These are phyloP conservation scores for Euphysa ruthae DNA, from an alignment of 30 jellyfish, hydroid and myxozoan genomes.

Conservation along the genomic window DNA sequence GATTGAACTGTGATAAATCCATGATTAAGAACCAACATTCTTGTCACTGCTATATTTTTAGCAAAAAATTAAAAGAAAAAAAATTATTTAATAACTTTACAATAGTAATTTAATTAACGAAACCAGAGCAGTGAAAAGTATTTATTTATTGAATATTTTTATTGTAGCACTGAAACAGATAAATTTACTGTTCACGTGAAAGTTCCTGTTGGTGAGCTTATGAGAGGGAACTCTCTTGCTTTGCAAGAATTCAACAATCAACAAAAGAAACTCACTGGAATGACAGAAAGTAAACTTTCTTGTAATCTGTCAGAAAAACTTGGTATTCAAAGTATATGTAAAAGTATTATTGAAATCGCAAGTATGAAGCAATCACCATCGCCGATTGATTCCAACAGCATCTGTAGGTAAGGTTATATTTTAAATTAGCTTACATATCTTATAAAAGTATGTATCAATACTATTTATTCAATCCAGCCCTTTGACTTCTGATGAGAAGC, in stretches of 20 bases:
- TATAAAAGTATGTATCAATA: too few species aligned
- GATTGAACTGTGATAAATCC: too few species aligned
- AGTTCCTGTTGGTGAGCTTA: conserved; percentile 82
- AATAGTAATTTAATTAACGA: too few species aligned
- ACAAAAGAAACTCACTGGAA: conserved; percentile 70
- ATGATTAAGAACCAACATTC: too few species aligned
- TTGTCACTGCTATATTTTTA: too few species aligned
- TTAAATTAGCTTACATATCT: too few species aligned
- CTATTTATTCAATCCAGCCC: too few species aligned
- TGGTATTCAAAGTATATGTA: conserved; percentile 7
- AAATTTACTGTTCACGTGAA: conserved; percentile 61
- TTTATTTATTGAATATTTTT: not conserved
- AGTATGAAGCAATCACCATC: conserved; percentile 45
- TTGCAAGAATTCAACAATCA: conserved; percentile 47
- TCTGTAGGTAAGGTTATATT: conserved; percentile 20
- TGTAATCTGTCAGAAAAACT: conserved; percentile 18
- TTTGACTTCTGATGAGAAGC: too few species aligned
- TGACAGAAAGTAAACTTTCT: conserved; percentile 54
- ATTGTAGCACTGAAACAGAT: conserved; percentile 50
- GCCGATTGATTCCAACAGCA: not conserved
- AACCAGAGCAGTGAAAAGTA: too few species aligned
- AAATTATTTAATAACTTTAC: too few species aligned
- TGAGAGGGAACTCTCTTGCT: conserved; percentile 37
- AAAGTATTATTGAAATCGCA: conserved; percentile 10
- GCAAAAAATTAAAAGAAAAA: too few species aligned